phyloP scores from a whole-genome alignment of 1,140 invertebrate species.

The Drosophila paulistorum region DNA sequence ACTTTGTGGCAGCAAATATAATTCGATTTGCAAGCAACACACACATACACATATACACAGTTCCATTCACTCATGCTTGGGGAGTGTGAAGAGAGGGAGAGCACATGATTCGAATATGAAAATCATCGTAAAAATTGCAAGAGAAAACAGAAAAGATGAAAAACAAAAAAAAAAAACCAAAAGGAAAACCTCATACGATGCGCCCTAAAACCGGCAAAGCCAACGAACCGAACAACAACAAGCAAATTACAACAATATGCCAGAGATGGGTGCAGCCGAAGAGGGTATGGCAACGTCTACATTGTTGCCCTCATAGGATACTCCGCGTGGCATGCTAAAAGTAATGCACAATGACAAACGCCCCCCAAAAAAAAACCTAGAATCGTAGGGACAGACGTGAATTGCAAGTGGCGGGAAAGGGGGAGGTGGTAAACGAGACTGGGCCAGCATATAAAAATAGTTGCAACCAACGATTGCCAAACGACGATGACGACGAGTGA shows the following conservation, averaged over 20 bases:
- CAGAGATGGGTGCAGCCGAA: conserved; percentile 13
- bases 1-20: conserved; percentile 77
- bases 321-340: conserved; percentile 72
- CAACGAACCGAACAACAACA: conserved; percentile 65
- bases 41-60: conserved; percentile 10
- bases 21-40: conserved; percentile 67
- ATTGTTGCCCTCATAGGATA: conserved; percentile 67
- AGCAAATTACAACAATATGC: conserved; percentile 69
- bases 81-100: background rate
- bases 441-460: conserved; percentile 76
- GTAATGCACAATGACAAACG: conserved; percentile 79
- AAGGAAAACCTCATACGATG: conserved; percentile 9
- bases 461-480: conserved; percentile 53
- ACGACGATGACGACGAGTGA: conserved; percentile 35
- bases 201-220: conserved; percentile 30
- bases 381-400: conserved; percentile 15
- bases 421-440: conserved; percentile 40
- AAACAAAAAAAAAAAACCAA: conserved; percentile 11
- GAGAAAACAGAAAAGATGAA: conserved; percentile 17
- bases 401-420: background rate
- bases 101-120: conserved; percentile 71
- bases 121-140: conserved; percentile 55
- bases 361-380: conserved; percentile 19
- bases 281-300: conserved; percentile 37
- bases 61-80: background rate